Conservation (phyloP, 2,113 vertebrate genomes). For the Ophthalmotilapia sp. region DNA sequence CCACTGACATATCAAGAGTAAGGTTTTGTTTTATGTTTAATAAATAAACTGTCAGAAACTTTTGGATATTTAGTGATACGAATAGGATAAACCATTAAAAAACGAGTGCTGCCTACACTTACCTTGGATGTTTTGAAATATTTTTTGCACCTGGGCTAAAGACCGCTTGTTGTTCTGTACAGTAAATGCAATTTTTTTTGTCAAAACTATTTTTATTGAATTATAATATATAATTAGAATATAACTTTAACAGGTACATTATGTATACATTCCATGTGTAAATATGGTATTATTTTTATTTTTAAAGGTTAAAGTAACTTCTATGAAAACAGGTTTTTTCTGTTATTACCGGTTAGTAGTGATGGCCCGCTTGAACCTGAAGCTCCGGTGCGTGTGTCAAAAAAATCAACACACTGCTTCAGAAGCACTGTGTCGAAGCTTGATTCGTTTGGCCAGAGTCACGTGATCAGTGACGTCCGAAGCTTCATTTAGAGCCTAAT, state of each 20-base stretch:
- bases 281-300: neutral
- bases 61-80: neutral
- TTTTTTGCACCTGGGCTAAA: neutral
- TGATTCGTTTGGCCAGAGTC: no score
- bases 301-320: neutral
- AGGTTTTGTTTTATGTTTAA: neutral
- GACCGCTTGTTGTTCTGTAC: neutral
- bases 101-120: neutral
- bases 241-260: neutral
- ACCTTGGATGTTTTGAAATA: neutral
- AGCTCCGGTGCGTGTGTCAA: no score
- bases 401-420: neutral
- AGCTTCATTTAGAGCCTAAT: no score
- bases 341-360: neutral
- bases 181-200: neutral
- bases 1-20: neutral
- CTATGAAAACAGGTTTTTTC: neutral
- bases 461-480: no score
- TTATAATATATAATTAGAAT: neutral
- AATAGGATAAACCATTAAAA: neutral
- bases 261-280: neutral
- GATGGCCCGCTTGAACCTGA: no score
- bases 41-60: neutral
- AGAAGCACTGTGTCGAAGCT: no score
- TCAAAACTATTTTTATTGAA: neutral